Evolutionary conservation across 2,888 invertebrate species (phyloP), one percentile per base, ranked within the genome.

Genomic region (Drosophila emarginata): DNA sequence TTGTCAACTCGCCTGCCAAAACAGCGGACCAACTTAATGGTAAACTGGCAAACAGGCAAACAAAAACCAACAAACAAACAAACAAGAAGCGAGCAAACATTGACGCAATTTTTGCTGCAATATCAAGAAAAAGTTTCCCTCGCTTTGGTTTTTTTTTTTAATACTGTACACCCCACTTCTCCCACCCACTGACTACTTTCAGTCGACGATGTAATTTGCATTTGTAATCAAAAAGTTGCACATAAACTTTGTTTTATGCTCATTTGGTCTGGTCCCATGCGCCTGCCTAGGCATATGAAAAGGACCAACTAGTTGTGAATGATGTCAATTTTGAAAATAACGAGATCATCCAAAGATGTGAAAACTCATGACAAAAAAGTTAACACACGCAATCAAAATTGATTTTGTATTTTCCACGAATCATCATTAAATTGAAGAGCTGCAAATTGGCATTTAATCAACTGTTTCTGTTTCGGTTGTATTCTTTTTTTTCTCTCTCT

Each of bases 201-300:
- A 71, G 71, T 72, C 73, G 76, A 74, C 69, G 81, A 62, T 84
- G 83, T 83, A 83, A 83, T 83, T 83, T 87, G 83, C 85, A 83
- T 83, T 87, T 85, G 87, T 83, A 83, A 87, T 83, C 83, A 83
- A 87, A 83, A 83, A 87, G 83, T 83, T 83, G 77, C 87, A 76
- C 79, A 83, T 85, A 79, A 82, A 87, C 87, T 82, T 82, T 82
- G 79, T 87, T 87, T 87, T 80, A 71, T 72, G 70, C 70, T 72
- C 70, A 71, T 72, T 71, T 71, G 32, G 32, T 32, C 21, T 45
- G 45, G 21, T 72, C 56, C 70, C 59, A 18, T 56, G 32, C 32
- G 32, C 32, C 32, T 32, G 40, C 59, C 72, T 64, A 64, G 64
- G 21, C 45, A 45, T 45, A 21, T 21, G 45, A 45, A 21, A 12